Base-by-base conservation (phyloP, 2,113 vertebrate species). In the Diglossa brunneiventris region DNA sequence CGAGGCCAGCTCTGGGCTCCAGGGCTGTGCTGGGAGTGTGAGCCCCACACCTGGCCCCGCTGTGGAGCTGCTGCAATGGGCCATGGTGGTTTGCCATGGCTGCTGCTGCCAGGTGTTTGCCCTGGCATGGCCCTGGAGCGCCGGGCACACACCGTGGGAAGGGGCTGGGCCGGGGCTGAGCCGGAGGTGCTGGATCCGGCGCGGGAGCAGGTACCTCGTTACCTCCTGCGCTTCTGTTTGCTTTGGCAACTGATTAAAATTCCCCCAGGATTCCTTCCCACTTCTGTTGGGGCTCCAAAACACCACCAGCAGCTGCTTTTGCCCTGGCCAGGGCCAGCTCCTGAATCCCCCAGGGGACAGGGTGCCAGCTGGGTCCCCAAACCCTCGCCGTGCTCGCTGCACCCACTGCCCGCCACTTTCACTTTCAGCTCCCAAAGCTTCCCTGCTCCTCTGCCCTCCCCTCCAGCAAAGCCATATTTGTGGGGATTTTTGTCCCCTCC, bases 201-300 rank as follows among this genome's bases (percentile, higher is more conserved):
- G 61, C 2, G 0, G 78, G 76, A 67, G 47, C 87, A 79, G 90
- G 93, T 87, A 39, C 35, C 84, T 69, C 52, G 5, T 27, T 82
- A 35, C 74, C 84, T 79, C 78, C 66, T 0, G 2, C 3, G 10
- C 41, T 82, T 47, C 84, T 84, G 69, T 94, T 96, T 92, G 95
- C 84, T 96, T 94, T 95, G 78, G 92, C 92, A 91, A 52, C 74
- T 18, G 49, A 63, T 75, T 84, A 26, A 81, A 92, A 95, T 92
- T 91, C 87, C 84, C 78, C 52, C 42, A 6, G 15, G 41, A 67
- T 63, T 74, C 87, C 84, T 37, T 62, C 62, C 53, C 15, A 2
- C 46, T 67, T 79, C n/a, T 27, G 2, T 10, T 44, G 18, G 5
- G 49, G 47, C 35, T 78, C 42, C 70, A 13, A 79, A 92, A 82